Evolutionary conservation across 2,888 invertebrate genomes (phyloP), one percentile per base, ranked within the genome.

Genomic region (Syrphus vitripennis): DNA sequence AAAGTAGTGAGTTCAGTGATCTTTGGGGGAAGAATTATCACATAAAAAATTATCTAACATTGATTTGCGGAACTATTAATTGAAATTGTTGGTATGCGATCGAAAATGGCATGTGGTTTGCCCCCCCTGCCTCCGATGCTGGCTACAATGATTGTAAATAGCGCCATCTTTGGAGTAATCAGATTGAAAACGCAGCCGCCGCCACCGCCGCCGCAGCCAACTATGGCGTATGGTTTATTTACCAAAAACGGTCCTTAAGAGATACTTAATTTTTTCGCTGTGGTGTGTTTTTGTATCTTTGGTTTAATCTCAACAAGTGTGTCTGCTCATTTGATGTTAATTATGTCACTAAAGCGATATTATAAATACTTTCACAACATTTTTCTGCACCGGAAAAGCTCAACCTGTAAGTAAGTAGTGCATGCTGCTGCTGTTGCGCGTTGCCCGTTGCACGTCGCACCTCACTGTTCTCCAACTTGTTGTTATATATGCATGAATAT

Each of bases 41-140:
- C 80, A 80, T 84, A 71, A 50, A 75, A 80, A 86, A 86, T 86
- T 86, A 86, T 57, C 84, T 81, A 84, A 84, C 83, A 71, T 80
- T 86, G 84, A 86, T 86, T 81, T 82, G 76, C 84, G 84, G 84
- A 86, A 86, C 84, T 77, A 65, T 81, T 86, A 77, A 86, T 77
- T 86, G 82, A 72, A 84, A 71, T 61, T 29, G 71, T 71, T 80
- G 67, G 34, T 69, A 69, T 79, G 65, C 50, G 16, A 71, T 75
- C 70, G 26, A 50, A 57, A 61, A 61, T 34, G 79, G 69, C 26
- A 59, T 37, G 57, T 21, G 57, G 48, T 76, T 63, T 63, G 26
- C 63, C 37, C 21, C 48, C 55, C 21, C 24, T 40, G 7, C 10
- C 3, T 7, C 26, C 24, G 1, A 29, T 1, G 34, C 3, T 9